Evolutionary conservation across 2,888 invertebrate genomes (phyloP), one percentile per base, ranked within the genome.

Genomic region (Cheilosia scutellata): DNA sequence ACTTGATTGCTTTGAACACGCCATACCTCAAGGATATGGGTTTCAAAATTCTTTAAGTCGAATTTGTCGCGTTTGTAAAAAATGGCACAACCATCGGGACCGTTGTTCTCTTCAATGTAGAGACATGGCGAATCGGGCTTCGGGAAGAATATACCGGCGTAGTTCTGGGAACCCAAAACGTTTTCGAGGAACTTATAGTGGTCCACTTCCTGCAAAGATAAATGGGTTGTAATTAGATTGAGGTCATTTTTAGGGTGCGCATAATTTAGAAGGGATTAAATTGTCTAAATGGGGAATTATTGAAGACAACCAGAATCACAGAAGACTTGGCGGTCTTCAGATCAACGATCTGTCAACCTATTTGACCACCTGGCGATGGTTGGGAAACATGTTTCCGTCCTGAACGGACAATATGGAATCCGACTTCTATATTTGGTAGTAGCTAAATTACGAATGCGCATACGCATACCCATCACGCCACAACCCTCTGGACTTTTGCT

Each of bases 71-170:
- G 93, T 86, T 94, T 93, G 90, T 94, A 96, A 91, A 96, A 96
- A 65, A 96, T 93, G 33, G 96, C 96, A 91, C 96, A 96, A 7
- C 96, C 96, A 91, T 96, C 96, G 0, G 96, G 96, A 0, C 96
- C 96, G 89, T 95, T 95, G 89, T 96, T 96, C 87, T 95, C 94
- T 82, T 94, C 93, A 55, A 95, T 94, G 89, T 96, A 95, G 55
- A 96, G 92, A 91, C 96, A 96, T 0, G 96, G 96, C 0, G 96
- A 96, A 89, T 96, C 95, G 0, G 96, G 96, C 91, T 96, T 96
- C 0, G 96, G 95, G 89, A 94, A 94, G 91, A 96, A 96, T 88
- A 94, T 93, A 4, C 96, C 96, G 0, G 92, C 91, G 89, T 95
- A 96, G 27, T 95, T 95, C 90, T 95, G 94, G 0, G 94, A 93